These are phyloP conservation scores for Equus quagga DNA, from an alignment of 2,113 vertebrate species.

Conservation along the genomic window DNA sequence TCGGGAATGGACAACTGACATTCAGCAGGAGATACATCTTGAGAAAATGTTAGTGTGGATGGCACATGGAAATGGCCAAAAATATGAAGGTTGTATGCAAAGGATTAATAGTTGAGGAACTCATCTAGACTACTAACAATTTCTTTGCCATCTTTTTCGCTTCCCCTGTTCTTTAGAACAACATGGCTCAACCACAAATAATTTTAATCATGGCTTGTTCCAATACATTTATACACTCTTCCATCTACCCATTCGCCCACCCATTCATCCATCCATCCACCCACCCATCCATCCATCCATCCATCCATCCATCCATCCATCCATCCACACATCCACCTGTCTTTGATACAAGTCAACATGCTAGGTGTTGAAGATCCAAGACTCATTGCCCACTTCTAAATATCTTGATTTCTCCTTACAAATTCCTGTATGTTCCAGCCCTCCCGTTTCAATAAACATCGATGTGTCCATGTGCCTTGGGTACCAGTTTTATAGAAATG, in stretches of 20 bases:
- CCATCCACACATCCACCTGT: no score
- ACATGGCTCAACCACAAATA: not conserved
- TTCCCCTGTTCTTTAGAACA: not conserved
- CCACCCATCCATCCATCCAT: not conserved
- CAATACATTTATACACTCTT: no score
- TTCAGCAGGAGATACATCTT: not conserved
- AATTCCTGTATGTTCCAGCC: not conserved
- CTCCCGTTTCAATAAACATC: not conserved
- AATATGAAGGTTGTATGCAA: not conserved
- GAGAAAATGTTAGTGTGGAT: not conserved
- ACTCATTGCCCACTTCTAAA: not conserved
- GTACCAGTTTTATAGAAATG: not conserved
- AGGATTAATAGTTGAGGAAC: not conserved
- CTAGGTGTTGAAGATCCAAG: not conserved
- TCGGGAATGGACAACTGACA: not conserved
- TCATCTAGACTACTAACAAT: not conserved
- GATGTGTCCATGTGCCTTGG: not conserved
- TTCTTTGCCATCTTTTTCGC: not conserved
- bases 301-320: not conserved
- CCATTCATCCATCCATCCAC: fast-evolving
- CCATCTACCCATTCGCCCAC: fast-evolving
- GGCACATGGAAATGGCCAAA: not conserved
- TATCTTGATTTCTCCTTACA: not conserved
- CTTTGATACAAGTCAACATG: not conserved
- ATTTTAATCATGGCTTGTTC: not conserved